Evolutionary conservation across 35 echinoderm and acorn worm species (phyloP), one percentile per base, ranked within the genome.

Genomic region (Strongylocentrotus purpuratus): DNA sequence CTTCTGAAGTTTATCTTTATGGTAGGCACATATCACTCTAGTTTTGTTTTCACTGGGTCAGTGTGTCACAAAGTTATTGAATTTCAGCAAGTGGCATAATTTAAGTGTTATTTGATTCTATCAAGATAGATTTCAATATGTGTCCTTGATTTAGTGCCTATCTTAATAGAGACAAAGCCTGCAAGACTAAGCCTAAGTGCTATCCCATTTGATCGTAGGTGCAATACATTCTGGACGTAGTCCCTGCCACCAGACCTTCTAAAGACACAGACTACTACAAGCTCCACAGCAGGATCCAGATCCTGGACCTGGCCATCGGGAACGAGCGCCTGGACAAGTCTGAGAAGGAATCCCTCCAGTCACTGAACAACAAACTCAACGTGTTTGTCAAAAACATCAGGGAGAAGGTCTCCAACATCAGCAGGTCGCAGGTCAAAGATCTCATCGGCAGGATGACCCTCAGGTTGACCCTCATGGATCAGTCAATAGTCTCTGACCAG

Each of bases 381-480:
- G 92, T 96, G 32, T 91, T 99, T 85, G 92, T 94, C 5, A 95
- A 95, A 2, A 93, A 97, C 50, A 99, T 99, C 86, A 70, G 94
- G 61, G 97, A 99, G 6, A 88, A 86, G 31, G 33, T 92, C 10
- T 86, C 10, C 35, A 94, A 86, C 88, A 45, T 99, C 17, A 41
- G 35, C 35, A 41, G 35, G 50, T 94, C 94, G 15, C 94, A 97
- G 55, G 98, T 99, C 92, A 99, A 99, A 47, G 97, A 97, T 90
- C 71, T 96, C 46, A 95, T 99, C 25, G 46, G 97, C 22, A 95
- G 96, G 22, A 97, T 90, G 4, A 94, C 86, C 35, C 96, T 89
- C 8, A 96, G 97, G 88, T 48, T 99, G 35, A 97, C 94, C 7
- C 96, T 95, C 70, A 94, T 99, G 94, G 94, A 95, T 9, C 96